phyloP scores from a whole-genome alignment of 1,140 invertebrate genomes.

The Cylas formicarius region DNA sequence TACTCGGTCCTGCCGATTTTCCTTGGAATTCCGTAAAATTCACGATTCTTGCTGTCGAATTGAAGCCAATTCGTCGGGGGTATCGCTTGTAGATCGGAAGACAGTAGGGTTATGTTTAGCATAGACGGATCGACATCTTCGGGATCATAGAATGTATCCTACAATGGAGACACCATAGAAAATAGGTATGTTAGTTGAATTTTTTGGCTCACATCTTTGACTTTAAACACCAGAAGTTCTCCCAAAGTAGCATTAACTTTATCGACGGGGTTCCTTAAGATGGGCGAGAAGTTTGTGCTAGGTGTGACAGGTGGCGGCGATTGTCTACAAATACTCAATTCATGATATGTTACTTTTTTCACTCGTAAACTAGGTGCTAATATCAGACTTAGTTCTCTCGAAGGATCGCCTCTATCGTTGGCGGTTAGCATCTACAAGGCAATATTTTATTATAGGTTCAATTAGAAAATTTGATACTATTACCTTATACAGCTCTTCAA shows the following conservation, averaged over 20 bases:
- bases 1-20: slow-evolving; percentile 70
- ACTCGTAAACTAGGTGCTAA: slow-evolving; percentile 58
- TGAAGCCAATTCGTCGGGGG: slow-evolving; percentile 74
- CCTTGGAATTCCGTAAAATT: slow-evolving; percentile 78
- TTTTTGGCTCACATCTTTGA: slow-evolving; percentile 58
- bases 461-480: no score
- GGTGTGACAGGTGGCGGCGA: slow-evolving; percentile 45
- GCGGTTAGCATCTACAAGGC: slow-evolving; percentile 50
- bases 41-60: slow-evolving; percentile 80
- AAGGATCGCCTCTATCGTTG: slow-evolving; percentile 48
- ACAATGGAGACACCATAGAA: slow-evolving; percentile 21
- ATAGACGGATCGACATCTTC: slow-evolving; percentile 71
- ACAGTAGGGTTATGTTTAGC: slow-evolving; percentile 66
- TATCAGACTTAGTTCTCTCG: slow-evolving; percentile 46
- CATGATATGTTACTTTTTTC: slow-evolving; percentile 52
- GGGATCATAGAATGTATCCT: slow-evolving; percentile 86
- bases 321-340: slow-evolving; percentile 56
- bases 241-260: slow-evolving; percentile 71
- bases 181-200: slow-evolving; percentile 4
- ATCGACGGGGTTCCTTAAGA: slow-evolving; percentile 77
- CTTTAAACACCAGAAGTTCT: slow-evolving; percentile 67
- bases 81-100: slow-evolving; percentile 60
- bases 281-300: slow-evolving; percentile 61
- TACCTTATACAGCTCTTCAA: slow-evolving; percentile 62
- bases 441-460: neutral